phyloP scores from a whole-genome alignment of 1,140 invertebrate species.

The Acromyrmex charruanus region DNA sequence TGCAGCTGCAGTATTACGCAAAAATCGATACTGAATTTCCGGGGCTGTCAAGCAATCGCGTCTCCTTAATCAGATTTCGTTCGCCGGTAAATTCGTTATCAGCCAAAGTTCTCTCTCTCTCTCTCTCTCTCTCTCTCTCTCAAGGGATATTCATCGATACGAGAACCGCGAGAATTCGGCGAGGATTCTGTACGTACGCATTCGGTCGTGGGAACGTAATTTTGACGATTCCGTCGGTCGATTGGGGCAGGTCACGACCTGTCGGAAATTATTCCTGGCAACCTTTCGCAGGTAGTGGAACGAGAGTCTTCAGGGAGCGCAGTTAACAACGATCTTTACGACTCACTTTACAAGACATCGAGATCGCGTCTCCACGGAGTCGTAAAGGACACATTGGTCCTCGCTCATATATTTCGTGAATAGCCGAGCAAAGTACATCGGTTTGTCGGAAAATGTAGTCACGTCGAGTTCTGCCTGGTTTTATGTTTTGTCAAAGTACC shows the following conservation, averaged over 20 bases:
- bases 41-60: not conserved
- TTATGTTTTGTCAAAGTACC: conserved; percentile 48
- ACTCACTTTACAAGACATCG: conserved; percentile 64
- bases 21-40: not conserved
- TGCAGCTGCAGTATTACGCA: not conserved
- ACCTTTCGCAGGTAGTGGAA: conserved; percentile 17
- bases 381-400: conserved; percentile 53
- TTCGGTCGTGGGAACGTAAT: conserved; percentile 71
- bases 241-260: conserved; percentile 63
- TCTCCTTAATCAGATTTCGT: not conserved
- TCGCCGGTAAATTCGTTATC: conserved; percentile 40
- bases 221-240: conserved; percentile 45
- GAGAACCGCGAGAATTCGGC: conserved; percentile 25
- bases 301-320: conserved; percentile 19
- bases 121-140: conserved; percentile 1
- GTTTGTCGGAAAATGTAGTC: conserved; percentile 44
- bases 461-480: conserved; percentile 33
- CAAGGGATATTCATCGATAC: conserved; percentile 28
- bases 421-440: not conserved
- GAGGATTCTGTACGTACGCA: conserved; percentile 2
- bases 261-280: conserved; percentile 29
- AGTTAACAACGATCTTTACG: conserved; percentile 64
- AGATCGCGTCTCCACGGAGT: not conserved
- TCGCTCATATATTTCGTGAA: conserved; percentile 32
- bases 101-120: conserved; percentile 9